Evolutionary conservation across 1,140 invertebrate species (phyloP).

Genomic region (Diuraphis noxia): DNA sequence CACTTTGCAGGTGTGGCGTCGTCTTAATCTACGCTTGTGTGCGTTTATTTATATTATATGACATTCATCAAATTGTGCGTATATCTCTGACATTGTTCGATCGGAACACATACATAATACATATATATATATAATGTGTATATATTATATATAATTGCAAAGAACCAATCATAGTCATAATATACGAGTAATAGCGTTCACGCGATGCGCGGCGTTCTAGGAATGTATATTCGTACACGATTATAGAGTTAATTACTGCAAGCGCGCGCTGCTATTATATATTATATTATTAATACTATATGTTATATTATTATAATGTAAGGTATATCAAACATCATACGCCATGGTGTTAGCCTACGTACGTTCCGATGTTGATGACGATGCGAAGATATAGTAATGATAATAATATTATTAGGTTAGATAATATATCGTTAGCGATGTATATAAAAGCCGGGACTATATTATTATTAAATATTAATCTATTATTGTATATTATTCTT

Average conservation of each 20-base stretch:
- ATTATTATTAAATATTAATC: no score
- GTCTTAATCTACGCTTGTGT: not conserved
- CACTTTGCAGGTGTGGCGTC: not conserved
- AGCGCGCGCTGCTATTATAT: not conserved
- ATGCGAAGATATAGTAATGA: no score
- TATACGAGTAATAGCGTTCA: not conserved
- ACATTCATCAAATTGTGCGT: not conserved
- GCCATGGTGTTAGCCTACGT: not conserved
- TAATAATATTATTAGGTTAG: not conserved
- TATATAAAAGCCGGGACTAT: not conserved
- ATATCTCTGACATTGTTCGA: not conserved
- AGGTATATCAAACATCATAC: not conserved
- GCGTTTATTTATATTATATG: not conserved
- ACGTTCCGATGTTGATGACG: not conserved
- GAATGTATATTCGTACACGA: not conserved
- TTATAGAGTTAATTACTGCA: not conserved
- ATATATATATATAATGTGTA: not conserved
- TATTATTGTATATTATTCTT: not conserved
- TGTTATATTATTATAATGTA: not conserved
- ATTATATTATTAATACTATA: no score
- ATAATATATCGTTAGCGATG: not conserved
- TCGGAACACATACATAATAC: no score
- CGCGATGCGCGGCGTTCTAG: no score
- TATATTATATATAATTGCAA: not conserved
- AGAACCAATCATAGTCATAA: not conserved